phyloP scores from a whole-genome alignment of 2,888 invertebrate species.

The Lacanobia wlatinum region DNA sequence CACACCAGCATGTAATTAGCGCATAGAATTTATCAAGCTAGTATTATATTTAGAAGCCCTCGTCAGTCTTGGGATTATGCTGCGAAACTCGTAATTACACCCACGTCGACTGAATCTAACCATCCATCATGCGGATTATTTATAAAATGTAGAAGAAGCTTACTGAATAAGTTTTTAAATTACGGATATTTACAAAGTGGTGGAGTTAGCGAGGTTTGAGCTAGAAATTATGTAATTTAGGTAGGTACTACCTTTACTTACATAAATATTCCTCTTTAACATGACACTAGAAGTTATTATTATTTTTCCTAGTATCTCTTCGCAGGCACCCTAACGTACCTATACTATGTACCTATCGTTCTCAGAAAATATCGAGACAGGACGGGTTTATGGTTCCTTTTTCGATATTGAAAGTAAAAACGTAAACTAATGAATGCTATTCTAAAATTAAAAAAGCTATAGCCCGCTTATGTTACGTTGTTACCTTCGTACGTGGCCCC shows the following conservation, averaged over 20 bases:
- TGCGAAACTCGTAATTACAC: slow-evolving; percentile 51
- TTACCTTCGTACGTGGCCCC: no score
- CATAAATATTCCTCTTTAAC: not conserved
- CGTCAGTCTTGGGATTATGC: slow-evolving; percentile 38
- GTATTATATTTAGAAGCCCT: slow-evolving; percentile 24
- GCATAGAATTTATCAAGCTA: slow-evolving; percentile 49
- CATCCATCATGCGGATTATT: slow-evolving; percentile 51
- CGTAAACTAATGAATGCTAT: no score
- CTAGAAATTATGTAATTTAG: not conserved
- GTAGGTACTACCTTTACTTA: not conserved
- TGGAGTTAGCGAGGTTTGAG: not conserved
- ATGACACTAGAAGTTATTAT: not conserved
- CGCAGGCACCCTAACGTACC: no score
- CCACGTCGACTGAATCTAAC: slow-evolving; percentile 27
- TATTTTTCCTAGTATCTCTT: not conserved
- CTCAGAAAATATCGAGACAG: no score
- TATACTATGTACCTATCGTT: no score
- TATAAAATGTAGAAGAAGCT: slow-evolving; percentile 24
- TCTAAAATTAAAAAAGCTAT: no score
- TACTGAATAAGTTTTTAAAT: slow-evolving; percentile 17
- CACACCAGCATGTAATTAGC: slow-evolving; percentile 33
- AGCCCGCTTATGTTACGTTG: no score
- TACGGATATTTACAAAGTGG: not conserved
- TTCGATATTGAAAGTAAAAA: no score
- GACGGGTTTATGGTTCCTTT: no score